Conservation (phyloP, 1,140 invertebrate genomes). For the Berghia stephanieae region DNA sequence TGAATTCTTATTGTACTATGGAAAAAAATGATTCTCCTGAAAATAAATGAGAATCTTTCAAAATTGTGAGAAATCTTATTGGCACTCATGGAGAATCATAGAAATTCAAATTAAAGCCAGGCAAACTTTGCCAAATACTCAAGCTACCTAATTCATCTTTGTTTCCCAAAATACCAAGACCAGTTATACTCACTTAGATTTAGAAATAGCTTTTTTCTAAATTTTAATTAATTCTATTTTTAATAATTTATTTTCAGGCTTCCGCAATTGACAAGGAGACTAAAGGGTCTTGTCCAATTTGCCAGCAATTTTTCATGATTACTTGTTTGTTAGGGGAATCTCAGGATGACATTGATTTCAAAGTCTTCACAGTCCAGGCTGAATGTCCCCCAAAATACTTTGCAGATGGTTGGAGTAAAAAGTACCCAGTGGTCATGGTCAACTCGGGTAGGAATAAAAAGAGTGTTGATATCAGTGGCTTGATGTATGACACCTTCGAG, state of each 20-base stretch:
- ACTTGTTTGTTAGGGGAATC: slow-evolving; percentile 60
- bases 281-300: slow-evolving; percentile 62
- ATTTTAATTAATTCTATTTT: not conserved
- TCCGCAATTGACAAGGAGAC: slow-evolving; percentile 57
- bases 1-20: no score
- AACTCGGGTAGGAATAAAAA: slow-evolving; percentile 39
- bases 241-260: slow-evolving; percentile 39
- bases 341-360: slow-evolving; percentile 54
- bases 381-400: slow-evolving; percentile 59
- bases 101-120: no score
- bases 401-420: slow-evolving; percentile 52
- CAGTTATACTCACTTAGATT: no score
- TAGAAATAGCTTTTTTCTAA: no score
- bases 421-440: slow-evolving; percentile 58
- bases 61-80: no score
- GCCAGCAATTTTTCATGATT: slow-evolving; percentile 64
- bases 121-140: no score
- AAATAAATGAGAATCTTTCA: no score
- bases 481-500: slow-evolving; percentile 56
- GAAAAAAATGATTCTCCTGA: no score
- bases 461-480: slow-evolving; percentile 46
- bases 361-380: slow-evolving; percentile 60
- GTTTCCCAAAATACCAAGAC: no score
- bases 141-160: no score
- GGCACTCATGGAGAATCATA: no score